A percentile compares a stretch with the other conserved stretches of the same genome.
These are phyloP conservation scores for Theonella swinhoei DNA, from an alignment of 37 sponge, comb jelly and placozoan genomes.

Conservation along the genomic window DNA sequence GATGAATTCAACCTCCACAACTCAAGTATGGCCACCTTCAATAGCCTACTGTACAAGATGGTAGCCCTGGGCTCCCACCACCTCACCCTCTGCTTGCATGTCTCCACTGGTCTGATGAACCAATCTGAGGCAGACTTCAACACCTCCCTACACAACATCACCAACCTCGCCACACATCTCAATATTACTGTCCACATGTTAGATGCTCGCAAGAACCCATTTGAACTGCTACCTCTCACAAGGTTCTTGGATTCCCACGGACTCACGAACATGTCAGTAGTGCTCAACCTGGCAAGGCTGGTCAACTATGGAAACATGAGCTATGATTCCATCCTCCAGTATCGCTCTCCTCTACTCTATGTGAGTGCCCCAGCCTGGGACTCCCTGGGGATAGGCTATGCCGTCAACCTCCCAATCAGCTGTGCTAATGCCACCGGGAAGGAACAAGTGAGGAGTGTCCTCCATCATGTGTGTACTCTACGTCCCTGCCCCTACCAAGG, in stretches of 20 bases:
- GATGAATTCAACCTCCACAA: conserved; percentile 22
- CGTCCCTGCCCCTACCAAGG: conserved; percentile 38
- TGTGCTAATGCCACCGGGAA: not conserved
- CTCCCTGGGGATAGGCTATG: conserved; percentile 19
- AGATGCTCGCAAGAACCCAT: conserved; percentile 48
- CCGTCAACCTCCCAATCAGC: conserved; percentile 21
- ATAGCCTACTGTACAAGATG: conserved; percentile 31
- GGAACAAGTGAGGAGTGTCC: not conserved
- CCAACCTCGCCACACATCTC: not conserved
- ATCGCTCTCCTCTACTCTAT: conserved; percentile 20
- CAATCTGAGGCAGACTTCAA: conserved; percentile 32
- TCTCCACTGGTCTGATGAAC: conserved; percentile 8
- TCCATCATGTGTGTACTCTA: conserved; percentile 33
- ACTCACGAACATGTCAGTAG: conserved; percentile 16
- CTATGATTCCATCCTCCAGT: conserved; percentile 10
- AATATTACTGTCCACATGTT: conserved; percentile 53
- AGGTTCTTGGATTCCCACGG: conserved; percentile 13
- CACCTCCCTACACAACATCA: conserved; percentile 26
- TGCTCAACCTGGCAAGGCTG: conserved; percentile 15
- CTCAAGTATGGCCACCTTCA: not conserved
- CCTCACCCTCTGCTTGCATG: conserved; percentile 49
- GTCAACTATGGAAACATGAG: conserved; percentile 12
- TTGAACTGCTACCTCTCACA: conserved; percentile 13
- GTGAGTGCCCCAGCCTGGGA: conserved; percentile 49
- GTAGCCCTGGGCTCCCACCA: conserved; percentile 14